Base-by-base conservation (phyloP, 1,140 invertebrate genomes). In the Myzus persicae region DNA sequence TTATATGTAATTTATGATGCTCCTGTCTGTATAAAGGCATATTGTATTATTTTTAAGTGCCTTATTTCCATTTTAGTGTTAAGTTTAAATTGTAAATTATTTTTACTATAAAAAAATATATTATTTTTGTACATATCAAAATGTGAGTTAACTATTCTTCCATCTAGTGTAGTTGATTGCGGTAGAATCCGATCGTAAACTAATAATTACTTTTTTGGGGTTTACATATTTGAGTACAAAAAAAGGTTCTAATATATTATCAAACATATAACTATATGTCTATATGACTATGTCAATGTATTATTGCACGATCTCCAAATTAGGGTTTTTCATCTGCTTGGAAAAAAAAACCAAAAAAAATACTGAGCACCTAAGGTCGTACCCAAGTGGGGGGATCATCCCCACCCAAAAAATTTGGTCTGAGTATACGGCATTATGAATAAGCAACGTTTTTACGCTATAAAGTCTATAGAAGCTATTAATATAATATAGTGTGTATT, bases 31-130 rank as follows among this genome's bases (percentile, higher is more conserved):
- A 92, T 31, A 93, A 38, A 51, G 76, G 91, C 42, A 42, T 93
- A 93, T 36, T 42, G 38, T 59, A 76, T 48, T 84, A 85, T 93
- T 54, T 92, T 84, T 93, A 93, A 93, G 91, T 93, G 91, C 91
- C 91, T 93, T 93, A 93, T 42, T 93, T 85, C 42, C 42, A 84
- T 93, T 84, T 51, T 93, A 93, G 91, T 84, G 67, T 93, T 93
- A 93, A 93, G 91, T 93, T 93, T 93, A 84, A 26, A 82, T 18
- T 93, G 81, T 93, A 93, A 81, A 93, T 54, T 93, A 84, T 93
- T 93, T 85, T 93, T 90, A 40, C 24, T 84, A 93, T 40, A 51
- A 93, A 93, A n/a, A 44, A 51, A 85, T 93, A 93, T 51, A 54
- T 51, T 85, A 59, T 54, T 92, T 92, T 85, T 93, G 91, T 93